Percentiles rank a stretch among this genome's conserved stretches.
Evolutionary conservation across 2,888 invertebrate genomes (phyloP).

Genomic region (Napeogenes inachia): DNA sequence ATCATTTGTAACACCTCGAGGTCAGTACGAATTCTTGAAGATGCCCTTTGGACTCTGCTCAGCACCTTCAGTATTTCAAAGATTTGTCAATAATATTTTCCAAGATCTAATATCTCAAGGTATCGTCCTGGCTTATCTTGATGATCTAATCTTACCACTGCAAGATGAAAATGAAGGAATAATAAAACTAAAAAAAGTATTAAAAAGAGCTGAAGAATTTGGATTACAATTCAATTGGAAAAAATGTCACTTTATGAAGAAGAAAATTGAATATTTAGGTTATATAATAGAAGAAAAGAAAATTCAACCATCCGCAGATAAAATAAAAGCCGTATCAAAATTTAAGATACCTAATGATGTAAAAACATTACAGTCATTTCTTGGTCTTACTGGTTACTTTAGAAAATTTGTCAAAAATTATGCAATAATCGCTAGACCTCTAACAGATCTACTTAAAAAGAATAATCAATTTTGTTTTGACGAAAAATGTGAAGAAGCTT

Average conservation of each 20-base stretch:
- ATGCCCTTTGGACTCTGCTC: no score
- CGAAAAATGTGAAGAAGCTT: slow-evolving; percentile 16
- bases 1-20: slow-evolving; percentile 43
- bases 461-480: slow-evolving; percentile 13
- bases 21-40: slow-evolving; percentile 50
- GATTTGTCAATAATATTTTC: no score
- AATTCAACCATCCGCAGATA: slow-evolving; percentile 26
- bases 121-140: no score
- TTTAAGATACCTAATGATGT: slow-evolving; percentile 27
- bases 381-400: slow-evolving; percentile 33
- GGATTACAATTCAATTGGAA: no score
- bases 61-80: no score
- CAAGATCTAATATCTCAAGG: no score
- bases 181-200: no score
- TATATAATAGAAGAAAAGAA: slow-evolving; percentile 14
- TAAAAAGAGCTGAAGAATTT: no score
- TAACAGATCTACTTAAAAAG: slow-evolving; percentile 28
- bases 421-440: slow-evolving; percentile 32
- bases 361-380: slow-evolving; percentile 32
- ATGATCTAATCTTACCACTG: no score
- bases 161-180: no score
- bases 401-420: slow-evolving; percentile 34
- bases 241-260: no score
- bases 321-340: slow-evolving; percentile 27
- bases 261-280: no score